Evolutionary conservation across 2,888 invertebrate genomes (phyloP).

Genomic region (Proisotoma minuta): DNA sequence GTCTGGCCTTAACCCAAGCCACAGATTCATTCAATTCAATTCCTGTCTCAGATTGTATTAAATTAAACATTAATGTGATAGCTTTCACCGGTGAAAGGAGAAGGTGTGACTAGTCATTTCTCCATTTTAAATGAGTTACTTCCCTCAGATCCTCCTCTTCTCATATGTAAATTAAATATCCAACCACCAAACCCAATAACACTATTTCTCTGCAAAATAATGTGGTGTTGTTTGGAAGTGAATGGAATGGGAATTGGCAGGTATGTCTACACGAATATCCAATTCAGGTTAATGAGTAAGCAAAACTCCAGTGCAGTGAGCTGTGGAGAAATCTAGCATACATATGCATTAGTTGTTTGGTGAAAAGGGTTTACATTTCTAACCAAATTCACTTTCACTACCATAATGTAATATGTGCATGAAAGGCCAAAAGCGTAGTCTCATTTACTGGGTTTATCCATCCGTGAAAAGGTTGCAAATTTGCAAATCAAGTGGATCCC

Average conservation of each 20-base stretch:
- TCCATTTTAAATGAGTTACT: neutral
- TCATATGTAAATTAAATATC: neutral
- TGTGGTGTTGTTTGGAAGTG: neutral
- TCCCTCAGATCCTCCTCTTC: too few species aligned
- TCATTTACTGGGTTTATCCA: neutral
- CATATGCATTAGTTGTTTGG: neutral
- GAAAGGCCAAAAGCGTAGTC: neutral
- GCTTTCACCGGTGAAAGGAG: too few species aligned
- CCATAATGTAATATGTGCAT: neutral
- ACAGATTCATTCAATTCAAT: too few species aligned
- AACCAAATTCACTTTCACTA: neutral
- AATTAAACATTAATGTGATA: too few species aligned
- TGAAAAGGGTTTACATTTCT: too few species aligned
- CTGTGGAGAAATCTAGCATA: neutral
- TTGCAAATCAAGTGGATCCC: conserved; percentile 13
- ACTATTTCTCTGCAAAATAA: neutral
- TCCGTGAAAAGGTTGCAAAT: conserved; percentile 7
- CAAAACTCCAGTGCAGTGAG: conserved; percentile 1
- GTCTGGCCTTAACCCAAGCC: too few species aligned
- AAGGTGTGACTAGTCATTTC: neutral
- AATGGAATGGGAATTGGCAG: conserved; percentile 5
- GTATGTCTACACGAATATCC: conserved; percentile 5
- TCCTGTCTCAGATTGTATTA: too few species aligned
- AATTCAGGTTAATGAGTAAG: conserved; percentile 8
- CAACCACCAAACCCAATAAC: neutral